Base-by-base conservation (phyloP, 2,797 vertebrate species). In the Margarornis squamiger region DNA sequence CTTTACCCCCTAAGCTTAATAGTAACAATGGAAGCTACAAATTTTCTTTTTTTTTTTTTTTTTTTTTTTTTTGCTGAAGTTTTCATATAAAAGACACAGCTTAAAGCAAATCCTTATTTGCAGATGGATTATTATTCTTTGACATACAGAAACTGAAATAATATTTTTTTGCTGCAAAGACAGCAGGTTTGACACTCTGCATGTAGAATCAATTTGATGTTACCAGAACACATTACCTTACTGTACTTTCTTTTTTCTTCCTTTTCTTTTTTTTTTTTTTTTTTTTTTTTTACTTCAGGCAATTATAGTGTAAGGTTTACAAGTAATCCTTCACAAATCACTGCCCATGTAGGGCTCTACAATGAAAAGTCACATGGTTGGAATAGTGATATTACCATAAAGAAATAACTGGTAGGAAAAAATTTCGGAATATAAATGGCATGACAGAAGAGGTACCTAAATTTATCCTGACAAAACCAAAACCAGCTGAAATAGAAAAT, bases 101-200 rank as follows among this genome's bases (percentile, higher is more conserved):
- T 83, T 68, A 90, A 88, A 86, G 21, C 8, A 52, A 88, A 86
- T 48, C 7, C 29, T 88, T 95, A 95, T 95, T 97, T 97, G 93
- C 90, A 97, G 93, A 96, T 93, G 92, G 91, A 92, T 96, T 96
- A 92, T 96, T 96, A 76, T 70, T 95, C 90, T 96, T 95, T 95
- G 92, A 97, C 95, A 93, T 95, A 86, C 57, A 95, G 93, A 90
- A 97, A 94, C 63, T 79, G 90, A 97, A 96, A 85, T 62, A 95
- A 83, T 95, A 86, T 88, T 96, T 75, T 78, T 96, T 90, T 94
- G 68, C 84, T 89, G 72, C 89, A 97, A 96, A 96, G 72, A 95
- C 75, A 97, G 79, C 77, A 93, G 74, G 90, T 75, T 97, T 96
- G 92, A 95, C 92, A 97, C 75, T 96, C 78, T 76, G 90, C 90